These are phyloP conservation scores for Timandra comae DNA, from an alignment of 2,888 invertebrate species.

Conservation along the genomic window DNA sequence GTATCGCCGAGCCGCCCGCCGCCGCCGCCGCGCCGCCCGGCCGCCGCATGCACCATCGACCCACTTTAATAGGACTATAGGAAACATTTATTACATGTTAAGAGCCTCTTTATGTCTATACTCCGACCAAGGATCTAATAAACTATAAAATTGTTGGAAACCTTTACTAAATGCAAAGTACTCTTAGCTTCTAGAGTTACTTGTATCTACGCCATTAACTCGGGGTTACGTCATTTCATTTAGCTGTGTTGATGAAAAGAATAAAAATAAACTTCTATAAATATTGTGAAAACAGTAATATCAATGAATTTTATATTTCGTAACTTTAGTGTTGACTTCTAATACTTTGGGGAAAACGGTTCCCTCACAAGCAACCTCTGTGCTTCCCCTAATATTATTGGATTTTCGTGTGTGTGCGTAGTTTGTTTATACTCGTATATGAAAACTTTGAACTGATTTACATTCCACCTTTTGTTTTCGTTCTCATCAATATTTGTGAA, in stretches of 20 bases:
- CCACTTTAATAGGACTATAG: constrained; percentile 53
- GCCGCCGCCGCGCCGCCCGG: constrained; percentile 27
- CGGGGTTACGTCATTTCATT: too few relatives aligned
- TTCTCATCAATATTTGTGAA: constrained; percentile 14
- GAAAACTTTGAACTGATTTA: constrained; percentile 61
- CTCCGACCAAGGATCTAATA: constrained; percentile 47
- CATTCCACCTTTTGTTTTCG: constrained; percentile 31
- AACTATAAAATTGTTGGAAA: too few relatives aligned
- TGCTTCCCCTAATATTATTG: constrained; percentile 62
- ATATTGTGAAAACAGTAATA: constrained; percentile 51
- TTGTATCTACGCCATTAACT: too few relatives aligned
- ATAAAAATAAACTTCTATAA: constrained; percentile 18
- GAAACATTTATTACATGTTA: constrained; percentile 66
- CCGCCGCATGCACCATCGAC: constrained; percentile 40
- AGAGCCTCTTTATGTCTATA: constrained; percentile 59
- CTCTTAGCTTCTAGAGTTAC: too few relatives aligned
- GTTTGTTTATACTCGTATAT: constrained; percentile 28
- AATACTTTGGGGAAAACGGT: constrained; percentile 63
- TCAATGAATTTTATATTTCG: constrained; percentile 67
- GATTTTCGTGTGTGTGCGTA: constrained; percentile 58
- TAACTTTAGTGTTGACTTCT: constrained; percentile 49
- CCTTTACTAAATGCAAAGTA: too few relatives aligned
- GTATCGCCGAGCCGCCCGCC: background rate
- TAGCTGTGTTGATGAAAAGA: constrained; percentile 1
- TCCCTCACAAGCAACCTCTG: constrained; percentile 47